Conservation (phyloP, 1,140 invertebrate species). For the Drosophila persimilis region DNA sequence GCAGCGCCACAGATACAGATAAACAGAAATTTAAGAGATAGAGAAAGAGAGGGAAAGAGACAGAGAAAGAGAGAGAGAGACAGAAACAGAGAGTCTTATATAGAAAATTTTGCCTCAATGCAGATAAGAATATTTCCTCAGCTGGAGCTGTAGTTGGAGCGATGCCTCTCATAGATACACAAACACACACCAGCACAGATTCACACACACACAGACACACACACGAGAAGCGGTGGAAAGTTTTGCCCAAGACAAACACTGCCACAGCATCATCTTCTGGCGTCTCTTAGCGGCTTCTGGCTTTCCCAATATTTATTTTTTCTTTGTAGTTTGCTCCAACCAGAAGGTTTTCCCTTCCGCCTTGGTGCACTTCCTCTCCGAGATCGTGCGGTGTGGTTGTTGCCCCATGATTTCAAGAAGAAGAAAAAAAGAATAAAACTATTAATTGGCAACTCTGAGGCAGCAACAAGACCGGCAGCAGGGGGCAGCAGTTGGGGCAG, state of each 20-base stretch:
- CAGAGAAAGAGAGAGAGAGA: slow-evolving; percentile 9
- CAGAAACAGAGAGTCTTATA: slow-evolving; percentile 9
- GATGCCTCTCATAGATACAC: background rate
- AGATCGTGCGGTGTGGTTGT: slow-evolving; percentile 25
- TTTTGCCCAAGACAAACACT: slow-evolving; percentile 64
- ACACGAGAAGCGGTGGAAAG: slow-evolving; percentile 32
- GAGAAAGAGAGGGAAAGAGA: background rate
- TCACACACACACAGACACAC: slow-evolving; percentile 18
- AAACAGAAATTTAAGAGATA: slow-evolving; percentile 12
- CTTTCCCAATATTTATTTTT: slow-evolving; percentile 20
- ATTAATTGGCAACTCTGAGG: slow-evolving; percentile 66
- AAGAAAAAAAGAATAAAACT: slow-evolving; percentile 35
- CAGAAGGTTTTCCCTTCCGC: slow-evolving; percentile 13
- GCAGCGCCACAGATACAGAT: slow-evolving; percentile 37
- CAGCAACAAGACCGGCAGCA: too few species aligned
- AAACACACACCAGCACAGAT: slow-evolving; percentile 8
- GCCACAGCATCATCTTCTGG: slow-evolving; percentile 11
- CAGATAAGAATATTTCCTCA: slow-evolving; percentile 74
- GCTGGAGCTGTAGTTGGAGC: slow-evolving; percentile 29
- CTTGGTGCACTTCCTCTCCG: slow-evolving; percentile 16
- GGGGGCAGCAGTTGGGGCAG: slow-evolving; percentile 4
- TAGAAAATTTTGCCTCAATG: slow-evolving; percentile 57
- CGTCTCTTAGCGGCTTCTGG: slow-evolving; percentile 29
- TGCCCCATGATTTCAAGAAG: slow-evolving; percentile 49
- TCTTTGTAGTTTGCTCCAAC: slow-evolving; percentile 30